These are phyloP conservation scores for Coluber constrictor DNA, from an alignment of 2,797 vertebrate genomes.

Conservation along the genomic window DNA sequence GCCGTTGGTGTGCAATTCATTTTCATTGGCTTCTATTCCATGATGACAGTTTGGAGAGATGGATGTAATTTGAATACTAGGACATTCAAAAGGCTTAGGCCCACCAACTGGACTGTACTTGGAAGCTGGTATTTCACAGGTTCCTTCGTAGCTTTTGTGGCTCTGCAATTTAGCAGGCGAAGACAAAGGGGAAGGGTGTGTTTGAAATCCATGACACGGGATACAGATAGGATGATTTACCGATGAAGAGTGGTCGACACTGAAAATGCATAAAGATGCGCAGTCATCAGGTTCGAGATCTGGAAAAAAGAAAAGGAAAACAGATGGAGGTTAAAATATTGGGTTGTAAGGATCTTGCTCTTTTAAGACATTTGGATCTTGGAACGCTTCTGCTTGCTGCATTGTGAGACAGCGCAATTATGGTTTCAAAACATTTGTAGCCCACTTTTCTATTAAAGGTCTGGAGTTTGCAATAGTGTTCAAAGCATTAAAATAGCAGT, in stretches of 20 bases:
- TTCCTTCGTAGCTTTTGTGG: constrained; percentile 80
- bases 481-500: neutral
- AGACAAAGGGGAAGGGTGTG: constrained; percentile 83
- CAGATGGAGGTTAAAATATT: neutral
- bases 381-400: neutral
- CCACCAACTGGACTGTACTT: constrained; percentile 83
- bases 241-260: constrained; percentile 87
- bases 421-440: neutral
- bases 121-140: constrained; percentile 77
- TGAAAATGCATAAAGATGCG: constrained; percentile 94
- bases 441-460: neutral
- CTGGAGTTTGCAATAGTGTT: neutral
- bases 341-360: neutral
- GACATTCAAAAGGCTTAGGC: constrained; percentile 95
- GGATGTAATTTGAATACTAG: constrained; percentile 98
- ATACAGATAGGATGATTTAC: constrained; percentile 84
- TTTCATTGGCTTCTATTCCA: constrained; percentile 86
- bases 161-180: constrained; percentile 80
- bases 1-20: constrained; percentile 83
- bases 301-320: constrained; percentile 56
- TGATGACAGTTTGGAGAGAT: constrained; percentile 99
- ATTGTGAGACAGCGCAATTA: neutral
- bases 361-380: neutral
- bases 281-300: constrained; percentile 94
- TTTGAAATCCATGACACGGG: constrained; percentile 86